Base-by-base conservation (phyloP, 2,113 vertebrate species). In the Eolophus roseicapilla region DNA sequence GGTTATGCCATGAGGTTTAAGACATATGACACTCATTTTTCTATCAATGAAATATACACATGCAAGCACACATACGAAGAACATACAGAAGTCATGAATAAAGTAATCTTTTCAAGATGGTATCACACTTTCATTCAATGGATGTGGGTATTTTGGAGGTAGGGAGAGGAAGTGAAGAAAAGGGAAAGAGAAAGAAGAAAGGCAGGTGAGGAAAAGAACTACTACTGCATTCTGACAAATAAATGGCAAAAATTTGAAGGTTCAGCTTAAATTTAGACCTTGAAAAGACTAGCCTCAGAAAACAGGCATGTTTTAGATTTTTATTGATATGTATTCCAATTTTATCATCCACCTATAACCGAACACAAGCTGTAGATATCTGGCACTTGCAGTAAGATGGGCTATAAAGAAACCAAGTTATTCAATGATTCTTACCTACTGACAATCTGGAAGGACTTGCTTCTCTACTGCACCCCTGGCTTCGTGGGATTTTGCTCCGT, bases 381-480 rank as follows among this genome's bases (percentile, higher is more conserved):
- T 59, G 50, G 37, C 41, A 64, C 37, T 37, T 62, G 29, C 53
- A 65, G 21, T 57, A 87, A 62, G 17, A 93, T 75, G 6, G 13
- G 33, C 35, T 87, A 39, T 10, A 46, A 82, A 64, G 41, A 95
- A 94, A 52, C 4, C 4, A 73, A 6, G 19, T 62, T 71, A 62
- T 5, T 62, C 7, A 64, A 17, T 13, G 57, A 43, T 55, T 53
- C 99, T 99, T 98, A 99, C 99, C 99, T 86, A 99, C 99, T 88
- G 99, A 99, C 59, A 99, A 88, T 37, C 99, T 98, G 13, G 99
- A 99, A 37, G 99, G 99, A 90, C 99, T 99, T 4, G 99, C 99
- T 97, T 99, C 99, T 93, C 99, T 98, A 95, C 99, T 99, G 96
- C 99, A 99, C 67, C 99, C 99, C 97, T 99, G 99, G 96, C 99